Conservation (phyloP, 2,113 vertebrate species). For the Pardalotus punctatus region DNA sequence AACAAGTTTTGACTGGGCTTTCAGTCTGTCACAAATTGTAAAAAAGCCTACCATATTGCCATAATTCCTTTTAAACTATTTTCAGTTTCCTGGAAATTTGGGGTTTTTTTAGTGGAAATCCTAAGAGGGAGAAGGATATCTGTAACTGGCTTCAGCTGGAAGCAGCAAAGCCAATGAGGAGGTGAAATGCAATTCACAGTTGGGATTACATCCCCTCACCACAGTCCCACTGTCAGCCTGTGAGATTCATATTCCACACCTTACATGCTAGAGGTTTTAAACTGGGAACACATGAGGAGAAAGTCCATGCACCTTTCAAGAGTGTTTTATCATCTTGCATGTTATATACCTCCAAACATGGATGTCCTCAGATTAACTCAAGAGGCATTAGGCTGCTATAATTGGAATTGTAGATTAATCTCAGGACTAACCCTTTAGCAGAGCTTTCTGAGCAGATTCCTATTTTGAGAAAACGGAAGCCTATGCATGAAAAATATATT, state of each 20-base stretch:
- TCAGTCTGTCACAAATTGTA: not conserved
- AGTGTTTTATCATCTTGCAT: not conserved
- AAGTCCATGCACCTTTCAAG: not conserved
- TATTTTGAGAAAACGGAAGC: not conserved
- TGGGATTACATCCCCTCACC: not conserved
- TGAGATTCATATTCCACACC: not conserved
- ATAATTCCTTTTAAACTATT: not conserved
- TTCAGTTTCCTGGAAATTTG: not conserved
- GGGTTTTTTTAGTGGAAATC: not conserved
- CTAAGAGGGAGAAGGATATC: not conserved
- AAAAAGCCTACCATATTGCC: not conserved
- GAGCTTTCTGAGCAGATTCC: not conserved
- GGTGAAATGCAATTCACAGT: not conserved
- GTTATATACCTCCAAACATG: not conserved
- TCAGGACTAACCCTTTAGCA: not conserved
- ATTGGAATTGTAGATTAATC: not conserved
- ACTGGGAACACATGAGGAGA: not conserved
- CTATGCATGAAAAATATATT: not conserved
- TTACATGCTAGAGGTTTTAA: not conserved
- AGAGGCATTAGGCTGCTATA: not conserved
- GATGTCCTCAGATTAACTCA: not conserved
- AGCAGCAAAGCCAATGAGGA: not conserved
- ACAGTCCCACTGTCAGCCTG: not conserved
- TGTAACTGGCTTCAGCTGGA: not conserved
- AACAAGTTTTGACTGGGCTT: not conserved